Evolutionary conservation across 2,113 vertebrate genomes (phyloP).

Genomic region (Myrmophylax atrothorax): DNA sequence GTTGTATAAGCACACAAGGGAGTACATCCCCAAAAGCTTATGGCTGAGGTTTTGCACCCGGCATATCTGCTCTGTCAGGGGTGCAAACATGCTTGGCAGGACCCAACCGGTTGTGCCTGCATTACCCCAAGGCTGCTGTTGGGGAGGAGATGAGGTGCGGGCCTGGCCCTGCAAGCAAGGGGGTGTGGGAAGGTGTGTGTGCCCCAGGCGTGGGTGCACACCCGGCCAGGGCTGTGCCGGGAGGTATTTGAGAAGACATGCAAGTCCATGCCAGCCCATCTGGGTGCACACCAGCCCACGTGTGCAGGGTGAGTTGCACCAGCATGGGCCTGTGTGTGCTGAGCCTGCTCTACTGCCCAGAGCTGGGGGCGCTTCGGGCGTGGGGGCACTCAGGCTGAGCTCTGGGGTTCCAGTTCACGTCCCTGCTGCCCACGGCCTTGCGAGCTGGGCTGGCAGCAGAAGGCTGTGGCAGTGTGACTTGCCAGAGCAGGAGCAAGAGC

Average conservation of each 20-base stretch:
- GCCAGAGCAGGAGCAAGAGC: not conserved
- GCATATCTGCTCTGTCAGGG: rapidly evolving
- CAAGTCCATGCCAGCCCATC: not conserved
- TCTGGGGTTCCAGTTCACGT: rapidly evolving
- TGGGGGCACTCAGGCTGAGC: rapidly evolving
- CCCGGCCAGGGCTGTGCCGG: not conserved
- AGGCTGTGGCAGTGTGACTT: not conserved
- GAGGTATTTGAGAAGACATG: not conserved
- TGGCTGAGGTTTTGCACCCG: not conserved
- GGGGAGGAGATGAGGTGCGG: not conserved
- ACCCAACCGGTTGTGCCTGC: not conserved
- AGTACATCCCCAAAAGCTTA: not conserved
- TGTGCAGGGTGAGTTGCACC: not conserved
- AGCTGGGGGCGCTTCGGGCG: rapidly evolving
- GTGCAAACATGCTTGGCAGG: not conserved
- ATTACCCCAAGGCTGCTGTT: not conserved
- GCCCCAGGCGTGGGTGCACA: not conserved
- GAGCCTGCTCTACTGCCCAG: rapidly evolving
- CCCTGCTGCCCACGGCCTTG: not conserved
- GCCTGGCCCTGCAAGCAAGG: not conserved
- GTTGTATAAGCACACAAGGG: rapidly evolving
- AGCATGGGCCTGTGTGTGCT: not conserved
- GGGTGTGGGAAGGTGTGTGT: not conserved
- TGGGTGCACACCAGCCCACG: not conserved
- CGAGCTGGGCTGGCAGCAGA: not conserved